phyloP scores from a whole-genome alignment of 1,140 invertebrate genomes.

The Drosophila malerkotliana region DNA sequence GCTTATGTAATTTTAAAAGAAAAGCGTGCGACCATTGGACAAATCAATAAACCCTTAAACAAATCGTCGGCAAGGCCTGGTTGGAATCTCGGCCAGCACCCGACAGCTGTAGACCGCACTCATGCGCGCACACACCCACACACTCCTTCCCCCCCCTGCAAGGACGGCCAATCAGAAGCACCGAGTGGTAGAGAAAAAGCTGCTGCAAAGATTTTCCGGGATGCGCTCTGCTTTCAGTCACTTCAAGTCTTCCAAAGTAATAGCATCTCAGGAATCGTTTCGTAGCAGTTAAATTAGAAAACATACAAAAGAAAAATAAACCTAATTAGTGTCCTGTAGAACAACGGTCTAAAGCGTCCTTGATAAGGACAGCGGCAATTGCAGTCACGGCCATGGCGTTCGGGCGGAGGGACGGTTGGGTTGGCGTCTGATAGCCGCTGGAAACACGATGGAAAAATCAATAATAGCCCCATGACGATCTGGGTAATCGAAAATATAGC shows the following conservation, averaged over 20 bases:
- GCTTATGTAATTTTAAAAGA: constrained; percentile 68
- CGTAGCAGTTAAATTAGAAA: constrained; percentile 18
- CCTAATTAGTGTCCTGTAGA: not conserved
- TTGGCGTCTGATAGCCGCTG: not conserved
- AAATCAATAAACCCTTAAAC: constrained; percentile 75
- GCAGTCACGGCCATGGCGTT: constrained; percentile 4
- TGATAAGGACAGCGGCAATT: constrained; percentile 2
- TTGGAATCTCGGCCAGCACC: constrained; percentile 61
- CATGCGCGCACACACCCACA: constrained; percentile 31
- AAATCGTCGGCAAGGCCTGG: constrained; percentile 36
- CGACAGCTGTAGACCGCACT: constrained; percentile 39
- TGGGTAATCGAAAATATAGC: constrained; percentile 5
- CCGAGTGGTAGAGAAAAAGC: constrained; percentile 64
- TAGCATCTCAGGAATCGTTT: constrained; percentile 61
- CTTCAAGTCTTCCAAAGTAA: constrained; percentile 78
- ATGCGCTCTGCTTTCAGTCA: constrained; percentile 56
- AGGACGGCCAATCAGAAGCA: constrained; percentile 47
- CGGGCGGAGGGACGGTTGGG: not conserved
- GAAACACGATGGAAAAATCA: constrained; percentile 58
- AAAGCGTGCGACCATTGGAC: constrained; percentile 51
- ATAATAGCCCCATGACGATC: constrained; percentile 38
- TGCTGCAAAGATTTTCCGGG: constrained; percentile 70
- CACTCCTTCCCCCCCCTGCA: not conserved
- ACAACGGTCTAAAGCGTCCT: constrained; percentile 17
- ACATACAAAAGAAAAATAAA: not conserved